Percentiles rank a stretch among this genome's conserved stretches.
Conservation (phyloP, 1,140 invertebrate species). For the Drosophila kikkawai region DNA sequence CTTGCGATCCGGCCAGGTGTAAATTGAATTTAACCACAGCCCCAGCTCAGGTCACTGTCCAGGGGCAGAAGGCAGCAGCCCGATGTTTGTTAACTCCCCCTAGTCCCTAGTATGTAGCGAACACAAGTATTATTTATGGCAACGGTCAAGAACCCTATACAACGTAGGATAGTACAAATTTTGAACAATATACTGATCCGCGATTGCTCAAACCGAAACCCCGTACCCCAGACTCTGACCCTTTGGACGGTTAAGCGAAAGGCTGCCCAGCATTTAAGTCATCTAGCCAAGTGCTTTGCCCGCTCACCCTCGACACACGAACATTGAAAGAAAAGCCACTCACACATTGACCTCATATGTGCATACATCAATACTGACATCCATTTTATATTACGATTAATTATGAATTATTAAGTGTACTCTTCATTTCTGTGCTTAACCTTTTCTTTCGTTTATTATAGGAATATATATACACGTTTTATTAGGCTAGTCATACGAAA, state of each 20-base stretch:
- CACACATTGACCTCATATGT: slow-evolving; percentile 51
- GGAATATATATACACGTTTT: slow-evolving; percentile 81
- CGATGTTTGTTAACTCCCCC: slow-evolving; percentile 57
- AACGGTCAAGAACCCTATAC: slow-evolving; percentile 65
- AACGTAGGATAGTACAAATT: slow-evolving; percentile 79
- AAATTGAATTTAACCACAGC: slow-evolving; percentile 1
- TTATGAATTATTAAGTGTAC: slow-evolving; percentile 45
- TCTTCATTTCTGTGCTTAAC: slow-evolving; percentile 71
- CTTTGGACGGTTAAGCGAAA: slow-evolving; percentile 49
- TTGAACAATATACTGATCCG: slow-evolving; percentile 69
- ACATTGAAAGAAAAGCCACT: slow-evolving; percentile 24
- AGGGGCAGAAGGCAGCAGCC: slow-evolving; percentile 15
- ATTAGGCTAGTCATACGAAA: slow-evolving; percentile 71
- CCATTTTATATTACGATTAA: slow-evolving; percentile 46
- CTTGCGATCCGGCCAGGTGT: neutral
- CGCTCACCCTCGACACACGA: slow-evolving; percentile 19
- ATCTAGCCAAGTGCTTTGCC: slow-evolving; percentile 69
- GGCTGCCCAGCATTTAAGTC: slow-evolving; percentile 71
- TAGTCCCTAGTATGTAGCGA: slow-evolving; percentile 38
- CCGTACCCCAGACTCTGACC: slow-evolving; percentile 19
- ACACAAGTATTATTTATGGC: slow-evolving; percentile 75
- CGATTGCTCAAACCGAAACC: slow-evolving; percentile 63
- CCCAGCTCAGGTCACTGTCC: neutral
- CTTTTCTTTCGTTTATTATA: slow-evolving; percentile 70
- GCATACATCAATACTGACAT: slow-evolving; percentile 31